Percentiles rank a stretch among this genome's conserved stretches.
Evolutionary conservation across 2,113 vertebrate genomes (phyloP).

Genomic region (Podilymbus podiceps): DNA sequence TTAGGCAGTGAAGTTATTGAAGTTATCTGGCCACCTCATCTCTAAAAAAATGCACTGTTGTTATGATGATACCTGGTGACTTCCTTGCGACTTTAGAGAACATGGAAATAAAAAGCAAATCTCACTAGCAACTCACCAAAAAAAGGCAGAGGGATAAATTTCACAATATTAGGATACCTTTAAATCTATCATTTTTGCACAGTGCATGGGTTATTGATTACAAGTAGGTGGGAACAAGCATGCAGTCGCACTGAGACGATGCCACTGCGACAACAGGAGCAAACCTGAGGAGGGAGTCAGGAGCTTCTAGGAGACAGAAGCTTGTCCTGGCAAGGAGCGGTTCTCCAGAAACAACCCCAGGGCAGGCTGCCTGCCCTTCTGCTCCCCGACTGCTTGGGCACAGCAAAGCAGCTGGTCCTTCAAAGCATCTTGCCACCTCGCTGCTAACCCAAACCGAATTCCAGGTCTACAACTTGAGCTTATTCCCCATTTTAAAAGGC

Average conservation of each 20-base stretch:
- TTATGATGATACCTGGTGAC: neutral
- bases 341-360: neutral
- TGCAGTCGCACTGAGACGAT: fast-evolving
- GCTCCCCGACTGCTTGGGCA: neutral
- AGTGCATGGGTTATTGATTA: neutral
- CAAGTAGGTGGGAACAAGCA: neutral
- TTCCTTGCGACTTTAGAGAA: neutral
- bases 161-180: neutral
- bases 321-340: fast-evolving
- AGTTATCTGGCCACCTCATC: neutral
- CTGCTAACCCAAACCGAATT: neutral
- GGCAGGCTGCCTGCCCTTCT: neutral
- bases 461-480: neutral
- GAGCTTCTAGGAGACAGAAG: neutral
- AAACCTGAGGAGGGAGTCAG: neutral
- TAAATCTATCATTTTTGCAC: neutral
- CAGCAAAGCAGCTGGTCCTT: neutral
- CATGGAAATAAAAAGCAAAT: neutral
- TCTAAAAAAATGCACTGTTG: neutral
- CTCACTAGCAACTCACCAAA: neutral
- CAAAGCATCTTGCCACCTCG: neutral
- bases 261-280: neutral
- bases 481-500: neutral
- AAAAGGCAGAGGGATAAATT: neutral
- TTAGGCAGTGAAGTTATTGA: neutral